Evolutionary conservation across 2,113 vertebrate species (phyloP), one percentile per base, ranked within the genome.

Genomic region (Marcusenius ussheri): DNA sequence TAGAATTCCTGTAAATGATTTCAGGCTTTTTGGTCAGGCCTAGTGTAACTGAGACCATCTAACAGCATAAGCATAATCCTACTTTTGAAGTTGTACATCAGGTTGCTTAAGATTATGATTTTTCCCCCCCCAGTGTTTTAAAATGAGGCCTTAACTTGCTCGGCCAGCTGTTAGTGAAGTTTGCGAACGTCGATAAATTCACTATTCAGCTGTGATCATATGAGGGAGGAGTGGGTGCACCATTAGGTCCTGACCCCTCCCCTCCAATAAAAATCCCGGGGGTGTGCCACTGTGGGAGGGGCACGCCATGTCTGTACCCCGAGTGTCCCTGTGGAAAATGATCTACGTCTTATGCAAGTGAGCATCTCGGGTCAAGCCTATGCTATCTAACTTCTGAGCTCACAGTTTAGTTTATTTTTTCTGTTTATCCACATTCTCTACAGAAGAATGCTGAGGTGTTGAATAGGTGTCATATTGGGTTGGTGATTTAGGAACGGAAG

Each of bases 111-210:
- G 31, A 35, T 50, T 87, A n/a, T 83, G 1, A 31, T 46, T 35
- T 50, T 74, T 88, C 1, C 10, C 21, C 21, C n/a, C 56, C 51
- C 7, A 9, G 53, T 70, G 56, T 70, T 88, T 70, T 27, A 84
- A 31, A 47, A 66, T 47, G 45, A 56, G 49, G 89, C 89, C 89
- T 89, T 89, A 89, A 84, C 6, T 58, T 42, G 70, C 70, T 27
- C 50, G 1, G 39, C 7, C n/a, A 31, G 31, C 89, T 83, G 49
- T 83, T 17, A 6, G 31, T 24, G 15, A 87, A 77, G 35, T 27
- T 83, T 83, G 47, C 24, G n/a, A 56, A 50, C n/a, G 6, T 83
- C 42, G 24, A 39, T 84, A 8, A 46, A 11, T 80, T 80, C 35
- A 35, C 24, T 56, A 15, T 62, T 80, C 51, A 85, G 53, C 70